Conservation (phyloP, 1,140 invertebrate species). For the Drosophila navojoa region DNA sequence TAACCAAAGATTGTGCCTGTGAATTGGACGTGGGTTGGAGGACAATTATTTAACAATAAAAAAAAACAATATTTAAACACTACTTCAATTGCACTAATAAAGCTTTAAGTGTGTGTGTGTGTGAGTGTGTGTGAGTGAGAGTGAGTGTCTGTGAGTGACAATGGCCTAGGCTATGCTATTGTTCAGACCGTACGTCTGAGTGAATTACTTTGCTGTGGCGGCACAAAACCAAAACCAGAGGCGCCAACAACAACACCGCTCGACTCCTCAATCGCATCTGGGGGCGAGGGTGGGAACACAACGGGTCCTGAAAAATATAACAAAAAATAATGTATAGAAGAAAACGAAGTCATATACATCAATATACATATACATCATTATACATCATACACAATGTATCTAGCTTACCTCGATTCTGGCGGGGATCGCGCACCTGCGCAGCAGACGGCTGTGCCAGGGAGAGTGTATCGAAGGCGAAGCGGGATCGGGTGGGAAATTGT, state of each 20-base stretch:
- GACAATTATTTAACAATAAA: slow-evolving; percentile 67
- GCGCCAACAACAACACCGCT: slow-evolving; percentile 83
- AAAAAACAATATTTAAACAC: slow-evolving; percentile 51
- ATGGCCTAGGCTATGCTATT: slow-evolving; percentile 32
- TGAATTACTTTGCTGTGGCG: slow-evolving; percentile 82
- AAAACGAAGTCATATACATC: not conserved
- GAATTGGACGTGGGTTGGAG: slow-evolving; percentile 61
- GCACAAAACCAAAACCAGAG: slow-evolving; percentile 83
- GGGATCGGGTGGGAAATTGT: slow-evolving; percentile 59
- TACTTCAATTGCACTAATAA: slow-evolving; percentile 78
- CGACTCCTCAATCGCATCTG: slow-evolving; percentile 77
- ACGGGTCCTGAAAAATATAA: slow-evolving; percentile 71
- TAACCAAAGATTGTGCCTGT: slow-evolving; percentile 76
- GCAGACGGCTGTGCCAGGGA: slow-evolving; percentile 61
- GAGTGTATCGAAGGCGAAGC: slow-evolving; percentile 67
- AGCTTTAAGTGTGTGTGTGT: slow-evolving; percentile 60
- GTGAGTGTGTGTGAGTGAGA: slow-evolving; percentile 22
- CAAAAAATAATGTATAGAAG: not conserved
- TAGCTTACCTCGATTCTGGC: slow-evolving; percentile 76
- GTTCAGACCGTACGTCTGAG: slow-evolving; percentile 63
- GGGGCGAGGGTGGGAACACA: slow-evolving; percentile 80
- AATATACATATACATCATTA: not conserved
- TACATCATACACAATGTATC: not conserved
- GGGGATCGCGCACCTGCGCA: slow-evolving; percentile 70
- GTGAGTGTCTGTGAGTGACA: slow-evolving; percentile 32